Evolutionary conservation across 2,113 vertebrate genomes (phyloP), one percentile per base, ranked within the genome.

Genomic region (Phoenicopterus ruber): DNA sequence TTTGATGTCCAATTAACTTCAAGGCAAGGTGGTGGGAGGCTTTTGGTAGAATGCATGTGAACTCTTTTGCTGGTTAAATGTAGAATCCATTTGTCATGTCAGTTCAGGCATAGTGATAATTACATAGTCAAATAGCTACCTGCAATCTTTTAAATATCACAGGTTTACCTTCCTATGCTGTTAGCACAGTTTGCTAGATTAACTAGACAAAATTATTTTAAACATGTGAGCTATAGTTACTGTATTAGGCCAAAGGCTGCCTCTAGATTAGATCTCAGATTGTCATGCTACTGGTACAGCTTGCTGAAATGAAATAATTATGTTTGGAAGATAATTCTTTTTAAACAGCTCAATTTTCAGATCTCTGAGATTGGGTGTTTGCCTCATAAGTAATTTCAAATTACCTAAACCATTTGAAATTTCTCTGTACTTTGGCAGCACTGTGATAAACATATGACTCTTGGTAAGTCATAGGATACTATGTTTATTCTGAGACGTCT

Each of bases 341-440:
- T 86, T 80, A 83, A 96, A 89, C 42, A 88, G 78, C 34, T 94
- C 57, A 6, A 16, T 97, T 98, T 94, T 94, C 44, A 97, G 93
- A 94, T 97, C 80, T 93, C 88, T 95, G 80, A 83, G 93, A 95
- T 83, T 94, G 88, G 61, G 71, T 91, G 70, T 92, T 97, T 97
- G 87, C 46, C 79, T 74, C 71, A 52, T 55, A 86, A 96, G 61
- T 91, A 91, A 94, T 46, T 87, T 95, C 88, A 97, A 97, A 95
- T 76, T 88, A 97, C 32, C n/a, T 89, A 96, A 96, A 96, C 46
- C 34, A 76, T 93, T 95, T 91, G 34, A 50, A 93, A 70, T 94
- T 80, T 71, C 28, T 62, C 58, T 91, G 80, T 91, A 54, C 24
- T 95, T 97, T 96, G 92, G 84, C 91, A 95, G 85, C 52, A 31